These are phyloP conservation scores for Malurus splendens DNA, from an alignment of 2,797 vertebrate species.

Conservation along the genomic window DNA sequence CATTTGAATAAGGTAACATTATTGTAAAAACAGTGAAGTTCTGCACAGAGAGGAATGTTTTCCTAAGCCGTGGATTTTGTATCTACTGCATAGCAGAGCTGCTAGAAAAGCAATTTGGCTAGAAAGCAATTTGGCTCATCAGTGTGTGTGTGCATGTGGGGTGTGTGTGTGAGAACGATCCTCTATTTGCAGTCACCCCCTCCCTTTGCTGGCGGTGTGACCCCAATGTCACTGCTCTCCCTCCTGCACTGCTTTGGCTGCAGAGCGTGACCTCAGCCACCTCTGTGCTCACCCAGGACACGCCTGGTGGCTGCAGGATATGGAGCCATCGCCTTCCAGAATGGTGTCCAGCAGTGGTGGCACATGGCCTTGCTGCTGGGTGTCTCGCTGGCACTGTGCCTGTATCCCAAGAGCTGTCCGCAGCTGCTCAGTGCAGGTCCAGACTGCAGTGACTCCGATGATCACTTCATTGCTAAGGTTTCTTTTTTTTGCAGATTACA, in stretches of 20 bases:
- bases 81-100: background rate
- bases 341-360: background rate
- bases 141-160: background rate
- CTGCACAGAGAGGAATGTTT: background rate
- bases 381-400: background rate
- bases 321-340: background rate
- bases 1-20: background rate
- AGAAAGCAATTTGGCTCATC: background rate
- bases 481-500: background rate
- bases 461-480: background rate
- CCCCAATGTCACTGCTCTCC: background rate
- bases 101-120: background rate
- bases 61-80: background rate
- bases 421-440: background rate
- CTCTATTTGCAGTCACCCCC: background rate
- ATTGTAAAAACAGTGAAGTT: background rate
- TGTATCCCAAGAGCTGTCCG: fast-evolving
- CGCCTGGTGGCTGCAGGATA: background rate
- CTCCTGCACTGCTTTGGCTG: slow-evolving; percentile 16
- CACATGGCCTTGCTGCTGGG: background rate
- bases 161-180: background rate
- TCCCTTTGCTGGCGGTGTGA: background rate
- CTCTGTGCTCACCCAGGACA: background rate
- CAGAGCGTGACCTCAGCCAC: background rate
- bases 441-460: background rate